Evolutionary conservation across 2,888 invertebrate species (phyloP), one percentile per base, ranked within the genome.

Genomic region (Dasypogon diadema): DNA sequence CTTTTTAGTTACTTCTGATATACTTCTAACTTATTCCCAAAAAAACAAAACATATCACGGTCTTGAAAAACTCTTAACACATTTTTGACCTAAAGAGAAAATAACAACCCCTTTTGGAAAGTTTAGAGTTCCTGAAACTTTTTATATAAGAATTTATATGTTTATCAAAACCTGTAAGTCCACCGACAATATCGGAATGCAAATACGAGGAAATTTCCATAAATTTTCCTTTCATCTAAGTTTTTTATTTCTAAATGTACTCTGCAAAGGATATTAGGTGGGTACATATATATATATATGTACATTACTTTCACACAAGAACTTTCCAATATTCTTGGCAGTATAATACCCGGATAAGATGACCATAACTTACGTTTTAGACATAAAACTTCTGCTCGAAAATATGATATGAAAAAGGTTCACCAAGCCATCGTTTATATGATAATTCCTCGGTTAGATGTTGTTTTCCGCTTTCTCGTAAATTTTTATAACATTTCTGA

Each of bases 321-420:
- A 60, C 60, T 60, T 60, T 60, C 60, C 60, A 60, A 60, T 60
- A 60, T 60, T 60, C 60, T 60, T 60, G 21, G 12, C 37, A 60
- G 18, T 60, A 60, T 34, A 2, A 1, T 12, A 14, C 60, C 60
- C 60, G 60, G 60, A 60, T 42, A 60, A 37, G 60, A 60, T 60
- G 60, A 60, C 60, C 60, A 60, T 60, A 60, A 60, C 60, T 60
- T 60, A 60, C 37, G 37, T 21, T 60, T 21, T 1, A 60, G 60
- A 60, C 60, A 37, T 60, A 42, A 60, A 60, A 60, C 60, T 60
- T 60, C 60, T 60, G 60, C 21, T 26, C 34, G 21, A 21, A 37
- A 37, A 60, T 18, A 60, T 34, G 60, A 60, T 60, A 60, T 60
- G 60, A 60, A 26, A 60, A 60, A 60, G 60, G 60, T 60, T 16